phyloP scores from a whole-genome alignment of 1,140 invertebrate genomes.

The Manduca sexta region DNA sequence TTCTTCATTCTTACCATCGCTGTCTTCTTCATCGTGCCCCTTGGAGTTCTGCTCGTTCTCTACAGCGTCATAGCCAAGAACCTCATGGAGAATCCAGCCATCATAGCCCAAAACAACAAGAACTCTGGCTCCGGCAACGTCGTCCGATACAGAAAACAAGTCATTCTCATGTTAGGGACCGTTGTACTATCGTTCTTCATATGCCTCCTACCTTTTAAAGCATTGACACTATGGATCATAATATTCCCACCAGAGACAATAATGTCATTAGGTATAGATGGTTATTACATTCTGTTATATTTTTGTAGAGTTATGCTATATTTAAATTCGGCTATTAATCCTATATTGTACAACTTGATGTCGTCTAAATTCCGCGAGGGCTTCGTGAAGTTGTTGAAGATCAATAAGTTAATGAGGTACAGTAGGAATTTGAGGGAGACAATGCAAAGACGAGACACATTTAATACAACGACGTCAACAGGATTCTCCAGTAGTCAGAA shows the following conservation, averaged over 20 bases:
- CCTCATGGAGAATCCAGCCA: slow-evolving; percentile 83
- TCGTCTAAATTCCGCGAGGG: slow-evolving; percentile 93
- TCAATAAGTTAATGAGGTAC: slow-evolving; percentile 66
- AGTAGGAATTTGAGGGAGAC: slow-evolving; percentile 59
- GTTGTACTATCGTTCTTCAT: slow-evolving; percentile 94
- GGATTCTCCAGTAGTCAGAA: slow-evolving; percentile 70
- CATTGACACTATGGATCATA: slow-evolving; percentile 90
- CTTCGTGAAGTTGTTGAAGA: slow-evolving; percentile 78
- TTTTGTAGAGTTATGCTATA: slow-evolving; percentile 91
- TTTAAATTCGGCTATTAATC: slow-evolving; percentile 92
- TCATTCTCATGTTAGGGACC: slow-evolving; percentile 91
- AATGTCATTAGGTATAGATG: slow-evolving; percentile 79
- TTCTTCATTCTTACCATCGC: slow-evolving; percentile 87
- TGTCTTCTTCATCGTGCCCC: slow-evolving; percentile 88
- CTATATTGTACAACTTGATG: slow-evolving; percentile 92
- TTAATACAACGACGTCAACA: slow-evolving; percentile 70
- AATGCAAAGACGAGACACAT: slow-evolving; percentile 68
- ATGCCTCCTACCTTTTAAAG: slow-evolving; percentile 89
- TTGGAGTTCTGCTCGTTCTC: slow-evolving; percentile 84
- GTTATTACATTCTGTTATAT: slow-evolving; percentile 89
- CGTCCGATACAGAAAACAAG: slow-evolving; percentile 80
- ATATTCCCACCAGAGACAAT: slow-evolving; percentile 80
- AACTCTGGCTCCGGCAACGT: slow-evolving; percentile 65
- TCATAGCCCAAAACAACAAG: slow-evolving; percentile 77
- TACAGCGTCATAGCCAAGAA: slow-evolving; percentile 89